phyloP scores from a whole-genome alignment of 1,140 invertebrate genomes.

The Drosophila ercepeae region DNA sequence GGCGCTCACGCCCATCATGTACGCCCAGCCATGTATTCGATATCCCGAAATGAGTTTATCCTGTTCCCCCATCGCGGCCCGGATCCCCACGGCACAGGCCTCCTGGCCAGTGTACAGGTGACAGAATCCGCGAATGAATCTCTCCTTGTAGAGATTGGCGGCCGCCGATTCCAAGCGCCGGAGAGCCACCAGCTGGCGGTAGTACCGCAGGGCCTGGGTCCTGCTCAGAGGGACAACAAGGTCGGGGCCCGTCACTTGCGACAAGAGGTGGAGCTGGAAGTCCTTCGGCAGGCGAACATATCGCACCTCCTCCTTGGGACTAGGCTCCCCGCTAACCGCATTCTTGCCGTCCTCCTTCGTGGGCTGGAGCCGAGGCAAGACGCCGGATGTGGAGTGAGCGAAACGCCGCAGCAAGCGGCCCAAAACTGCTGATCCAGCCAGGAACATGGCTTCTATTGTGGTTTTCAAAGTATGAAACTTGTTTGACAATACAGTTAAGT shows the following conservation, averaged over 20 bases:
- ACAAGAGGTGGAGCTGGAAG: conserved; percentile 93
- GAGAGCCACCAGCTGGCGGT: conserved; percentile 92
- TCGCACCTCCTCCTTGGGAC: conserved; percentile 3
- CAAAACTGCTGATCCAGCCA: neutral
- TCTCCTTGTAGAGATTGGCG: conserved; percentile 94
- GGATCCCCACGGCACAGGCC: conserved; percentile 85
- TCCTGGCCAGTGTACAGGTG: conserved; percentile 92
- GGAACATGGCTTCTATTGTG: neutral
- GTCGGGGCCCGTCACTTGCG: conserved; percentile 89
- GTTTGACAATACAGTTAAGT: neutral
- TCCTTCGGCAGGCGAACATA: conserved; percentile 84
- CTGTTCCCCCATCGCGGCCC: conserved; percentile 85
- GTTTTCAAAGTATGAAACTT: conserved; percentile 1
- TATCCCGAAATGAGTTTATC: conserved; percentile 91
- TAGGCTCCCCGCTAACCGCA: too few relatives aligned
- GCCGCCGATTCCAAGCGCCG: conserved; percentile 95
- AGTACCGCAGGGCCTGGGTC: conserved; percentile 91
- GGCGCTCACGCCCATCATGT: conserved; percentile 89
- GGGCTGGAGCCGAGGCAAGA: conserved; percentile 2
- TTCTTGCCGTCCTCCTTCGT: neutral
- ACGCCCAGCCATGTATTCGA: conserved; percentile 87
- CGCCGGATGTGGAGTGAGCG: neutral
- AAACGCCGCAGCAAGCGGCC: neutral
- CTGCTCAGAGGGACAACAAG: conserved; percentile 88
- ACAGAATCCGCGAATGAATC: conserved; percentile 91